Conservation (phyloP, 2,797 vertebrate species). For the Amblyraja radiata region DNA sequence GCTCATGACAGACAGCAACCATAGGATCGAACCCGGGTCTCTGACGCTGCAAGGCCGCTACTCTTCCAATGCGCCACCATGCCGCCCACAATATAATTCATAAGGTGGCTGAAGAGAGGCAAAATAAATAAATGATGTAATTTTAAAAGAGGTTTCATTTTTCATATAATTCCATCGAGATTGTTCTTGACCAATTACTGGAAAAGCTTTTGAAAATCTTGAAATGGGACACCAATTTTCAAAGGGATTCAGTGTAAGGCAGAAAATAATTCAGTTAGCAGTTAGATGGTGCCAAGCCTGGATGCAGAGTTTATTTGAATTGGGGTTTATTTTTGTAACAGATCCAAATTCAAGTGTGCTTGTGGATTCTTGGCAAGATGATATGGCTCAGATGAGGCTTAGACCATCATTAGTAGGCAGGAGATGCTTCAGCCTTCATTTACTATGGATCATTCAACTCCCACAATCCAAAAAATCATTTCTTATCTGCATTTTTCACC, state of each 20-base stretch:
- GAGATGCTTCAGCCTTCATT: neutral
- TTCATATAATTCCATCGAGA: neutral
- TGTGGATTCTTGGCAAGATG: neutral
- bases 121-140: too few species aligned
- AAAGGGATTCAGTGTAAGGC: neutral
- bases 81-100: too few species aligned
- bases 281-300: neutral
- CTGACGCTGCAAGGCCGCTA: too few species aligned
- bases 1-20: too few species aligned
- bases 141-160: too few species aligned
- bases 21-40: too few species aligned
- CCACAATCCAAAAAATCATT: conserved; percentile 1
- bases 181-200: neutral
- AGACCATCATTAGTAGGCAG: neutral
- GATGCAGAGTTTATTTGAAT: neutral
- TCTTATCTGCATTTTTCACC: neutral
- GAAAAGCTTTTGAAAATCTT: neutral
- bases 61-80: too few species aligned
- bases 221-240: neutral
- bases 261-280: neutral
- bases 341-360: neutral
- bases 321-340: neutral
- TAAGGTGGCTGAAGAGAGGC: too few species aligned
- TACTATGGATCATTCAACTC: neutral
- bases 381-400: neutral